Evolutionary conservation across 2,888 invertebrate species (phyloP).

Genomic region (Chymomyza caudatula): DNA sequence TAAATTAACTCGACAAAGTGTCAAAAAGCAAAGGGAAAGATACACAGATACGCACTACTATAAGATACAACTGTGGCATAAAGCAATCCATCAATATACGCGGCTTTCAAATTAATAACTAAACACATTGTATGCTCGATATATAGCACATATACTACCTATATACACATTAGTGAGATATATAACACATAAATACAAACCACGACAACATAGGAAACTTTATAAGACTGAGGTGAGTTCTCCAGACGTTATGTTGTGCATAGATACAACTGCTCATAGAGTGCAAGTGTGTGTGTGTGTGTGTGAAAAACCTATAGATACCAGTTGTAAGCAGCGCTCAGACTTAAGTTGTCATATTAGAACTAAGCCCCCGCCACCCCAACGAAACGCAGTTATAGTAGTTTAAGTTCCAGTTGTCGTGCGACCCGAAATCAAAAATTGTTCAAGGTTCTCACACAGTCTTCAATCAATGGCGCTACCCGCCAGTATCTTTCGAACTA

Average conservation of each 20-base stretch:
- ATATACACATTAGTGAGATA: constrained; percentile 14
- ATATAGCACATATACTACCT: constrained; percentile 6
- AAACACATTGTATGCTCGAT: constrained; percentile 32
- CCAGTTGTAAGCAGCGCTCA: not conserved
- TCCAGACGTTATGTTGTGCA: not conserved
- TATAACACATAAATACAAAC: constrained; percentile 46
- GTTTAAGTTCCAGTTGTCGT: no score
- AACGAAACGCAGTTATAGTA: no score
- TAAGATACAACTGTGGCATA: constrained; percentile 3
- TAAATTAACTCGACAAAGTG: constrained; percentile 55
- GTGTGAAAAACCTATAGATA: not conserved
- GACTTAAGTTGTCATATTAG: constrained; percentile 1
- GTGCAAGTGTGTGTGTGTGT: not conserved
- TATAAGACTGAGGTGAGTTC: constrained; percentile 77
- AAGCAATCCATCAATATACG: constrained; percentile 62
- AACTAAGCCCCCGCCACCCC: constrained; percentile 23
- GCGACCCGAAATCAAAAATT: not conserved
- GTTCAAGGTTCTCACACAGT: not conserved
- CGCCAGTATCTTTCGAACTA: no score
- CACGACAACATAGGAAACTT: constrained; percentile 71
- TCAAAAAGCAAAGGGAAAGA: constrained; percentile 16
- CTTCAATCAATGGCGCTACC: no score
- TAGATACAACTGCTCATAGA: not conserved
- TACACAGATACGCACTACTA: no score
- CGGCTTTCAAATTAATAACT: constrained; percentile 62